These are phyloP conservation scores for Apoderus coryli DNA, from an alignment of 2,888 invertebrate species.

Conservation along the genomic window DNA sequence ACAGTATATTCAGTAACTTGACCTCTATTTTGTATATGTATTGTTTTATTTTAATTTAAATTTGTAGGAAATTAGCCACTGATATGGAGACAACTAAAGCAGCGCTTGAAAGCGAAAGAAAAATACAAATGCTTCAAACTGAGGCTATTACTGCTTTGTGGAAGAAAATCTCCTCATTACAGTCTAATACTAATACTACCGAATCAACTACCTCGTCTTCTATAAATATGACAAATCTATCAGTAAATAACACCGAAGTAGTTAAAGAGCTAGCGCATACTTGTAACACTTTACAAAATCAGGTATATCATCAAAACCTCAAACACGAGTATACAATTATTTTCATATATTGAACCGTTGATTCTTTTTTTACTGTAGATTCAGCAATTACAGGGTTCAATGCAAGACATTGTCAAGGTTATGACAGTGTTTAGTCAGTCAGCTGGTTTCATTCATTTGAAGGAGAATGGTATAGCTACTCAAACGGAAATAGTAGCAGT, in stretches of 20 bases:
- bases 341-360: background rate
- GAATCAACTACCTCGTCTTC: slow-evolving; percentile 12
- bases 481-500: slow-evolving; percentile 73
- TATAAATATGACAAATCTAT: slow-evolving; percentile 24
- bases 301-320: no score
- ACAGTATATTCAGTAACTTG: slow-evolving; percentile 65
- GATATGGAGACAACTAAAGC: slow-evolving; percentile 79
- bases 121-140: slow-evolving; percentile 76
- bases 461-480: slow-evolving; percentile 44
- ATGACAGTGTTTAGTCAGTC: slow-evolving; percentile 40
- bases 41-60: no score
- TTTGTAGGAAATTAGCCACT: slow-evolving; percentile 54
- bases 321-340: no score
- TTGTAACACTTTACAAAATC: slow-evolving; percentile 56
- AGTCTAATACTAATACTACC: slow-evolving; percentile 26
- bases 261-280: slow-evolving; percentile 62
- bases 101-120: slow-evolving; percentile 70
- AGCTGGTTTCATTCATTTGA: slow-evolving; percentile 20
- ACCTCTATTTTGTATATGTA: slow-evolving; percentile 1
- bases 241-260: slow-evolving; percentile 41
- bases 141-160: slow-evolving; percentile 81
- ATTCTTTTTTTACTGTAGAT: slow-evolving; percentile 37
- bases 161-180: slow-evolving; percentile 69
- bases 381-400: slow-evolving; percentile 61
- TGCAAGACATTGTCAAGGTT: slow-evolving; percentile 62